Conservation (phyloP, 1,140 invertebrate species). For the Sycobia sp. region DNA sequence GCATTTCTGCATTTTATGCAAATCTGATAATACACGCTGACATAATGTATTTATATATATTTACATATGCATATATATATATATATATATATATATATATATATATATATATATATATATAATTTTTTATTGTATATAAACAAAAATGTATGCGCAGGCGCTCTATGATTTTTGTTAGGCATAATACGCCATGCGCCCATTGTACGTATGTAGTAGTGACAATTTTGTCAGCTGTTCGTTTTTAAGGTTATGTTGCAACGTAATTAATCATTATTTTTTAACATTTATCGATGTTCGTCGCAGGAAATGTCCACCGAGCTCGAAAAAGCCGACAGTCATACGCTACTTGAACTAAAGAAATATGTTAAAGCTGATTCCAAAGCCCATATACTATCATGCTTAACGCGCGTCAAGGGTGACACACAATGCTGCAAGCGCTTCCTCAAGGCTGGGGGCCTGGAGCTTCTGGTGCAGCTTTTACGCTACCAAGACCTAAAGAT, state of each 20-base stretch:
- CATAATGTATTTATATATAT: no score
- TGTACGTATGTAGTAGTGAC: slow-evolving; percentile 24
- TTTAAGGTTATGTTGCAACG: slow-evolving; percentile 44
- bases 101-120: no score
- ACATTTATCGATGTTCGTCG: slow-evolving; percentile 26
- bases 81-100: no score
- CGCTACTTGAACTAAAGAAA: slow-evolving; percentile 41
- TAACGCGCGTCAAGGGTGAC: slow-evolving; percentile 46
- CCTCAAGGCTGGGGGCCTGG: slow-evolving; percentile 38
- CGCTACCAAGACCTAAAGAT: slow-evolving; percentile 42
- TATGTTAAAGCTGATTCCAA: slow-evolving; percentile 40
- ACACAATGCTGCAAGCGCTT: slow-evolving; percentile 45
- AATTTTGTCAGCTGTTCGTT: slow-evolving; percentile 22
- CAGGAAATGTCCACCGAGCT: slow-evolving; percentile 41
- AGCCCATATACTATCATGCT: slow-evolving; percentile 40
- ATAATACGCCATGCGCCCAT: neutral
- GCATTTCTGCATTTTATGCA: no score
- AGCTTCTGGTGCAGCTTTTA: slow-evolving; percentile 35
- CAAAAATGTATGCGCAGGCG: no score
- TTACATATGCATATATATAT: no score
- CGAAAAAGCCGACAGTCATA: slow-evolving; percentile 35
- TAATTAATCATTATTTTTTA: slow-evolving; percentile 33
- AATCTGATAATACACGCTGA: no score
- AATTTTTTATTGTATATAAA: no score
- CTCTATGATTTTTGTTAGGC: no score